Evolutionary conservation across 2,797 vertebrate genomes (phyloP), one percentile per base, ranked within the genome.

Genomic region (Australoheros facetus): DNA sequence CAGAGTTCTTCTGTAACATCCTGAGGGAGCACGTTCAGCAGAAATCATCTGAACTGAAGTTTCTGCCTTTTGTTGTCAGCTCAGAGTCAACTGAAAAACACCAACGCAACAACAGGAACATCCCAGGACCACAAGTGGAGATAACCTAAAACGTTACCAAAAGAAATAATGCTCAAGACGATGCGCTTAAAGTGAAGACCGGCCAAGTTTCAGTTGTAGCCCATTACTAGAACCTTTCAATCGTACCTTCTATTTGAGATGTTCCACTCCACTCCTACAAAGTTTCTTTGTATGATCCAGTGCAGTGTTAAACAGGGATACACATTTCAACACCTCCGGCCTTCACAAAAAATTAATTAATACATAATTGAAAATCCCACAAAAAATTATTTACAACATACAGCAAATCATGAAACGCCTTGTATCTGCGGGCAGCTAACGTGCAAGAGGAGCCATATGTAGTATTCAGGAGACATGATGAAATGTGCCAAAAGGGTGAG

Each of bases 161-260:
- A 2, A 64, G 37, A 17, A 39, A 21, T 1, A 17, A 64, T 1
- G 0, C 60, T 45, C 39, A 45, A 28, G 39, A 10, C 28, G 60
- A 45, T 1, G 3, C 21, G 26, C 8, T 0, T 17, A 39, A 16
- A 19, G 37, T 0, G 9, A 37, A 42, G 12, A 62, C 12, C 5
- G n/a, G 59, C 23, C 23, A 23, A 2, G n/a, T 16, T 21, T 62
- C 42, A 42, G 6, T 7, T 7, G 32, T 7, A 32, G 13, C 0
- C 0, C 39, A 26, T 4, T 17, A 26, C 21, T 37, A 26, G 37
- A 23, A 26, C 2, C 13, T 3, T 37, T 39, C 6, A 37, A 14
- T 62, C 12, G 13, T 1, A 16, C 12, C n/a, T 39, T 62, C 4
- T 45, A 5, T 16, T 45, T 45, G 1, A 42, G 13, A 14, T 42